phyloP scores from a whole-genome alignment of 2,797 vertebrate species.

The Pelochelys cantorii region DNA sequence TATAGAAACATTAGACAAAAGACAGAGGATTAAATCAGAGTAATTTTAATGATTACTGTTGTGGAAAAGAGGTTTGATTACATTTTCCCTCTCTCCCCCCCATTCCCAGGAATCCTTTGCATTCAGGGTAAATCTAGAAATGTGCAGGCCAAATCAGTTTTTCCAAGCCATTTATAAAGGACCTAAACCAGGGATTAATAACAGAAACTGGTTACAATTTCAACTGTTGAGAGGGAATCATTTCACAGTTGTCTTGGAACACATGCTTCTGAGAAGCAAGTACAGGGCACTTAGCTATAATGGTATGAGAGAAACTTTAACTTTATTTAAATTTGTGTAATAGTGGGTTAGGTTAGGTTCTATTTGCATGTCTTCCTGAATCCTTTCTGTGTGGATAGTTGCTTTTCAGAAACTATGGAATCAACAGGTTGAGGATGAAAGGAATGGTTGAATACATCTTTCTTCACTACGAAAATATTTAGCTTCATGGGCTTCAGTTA shows the following conservation, averaged over 20 bases:
- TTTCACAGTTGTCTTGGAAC: not conserved
- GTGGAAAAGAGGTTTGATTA: not conserved
- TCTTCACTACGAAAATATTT: not conserved
- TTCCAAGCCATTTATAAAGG: not conserved
- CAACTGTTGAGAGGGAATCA: not conserved
- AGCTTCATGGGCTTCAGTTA: not conserved
- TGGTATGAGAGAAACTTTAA: not conserved
- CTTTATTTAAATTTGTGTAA: constrained; percentile 30
- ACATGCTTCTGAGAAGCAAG: not conserved
- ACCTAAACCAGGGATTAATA: not conserved
- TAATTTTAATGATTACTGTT: not conserved
- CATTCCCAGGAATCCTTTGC: not conserved
- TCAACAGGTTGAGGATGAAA: constrained; percentile 12
- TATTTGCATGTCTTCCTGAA: constrained; percentile 30
- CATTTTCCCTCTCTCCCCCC: too few species aligned
- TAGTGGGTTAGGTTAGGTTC: not conserved
- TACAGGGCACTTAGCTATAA: not conserved
- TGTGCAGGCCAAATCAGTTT: not conserved
- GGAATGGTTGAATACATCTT: not conserved
- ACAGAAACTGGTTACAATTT: not conserved
- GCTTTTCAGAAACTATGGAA: constrained; percentile 14
- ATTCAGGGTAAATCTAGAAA: not conserved
- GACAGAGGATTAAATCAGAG: not conserved
- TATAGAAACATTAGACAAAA: not conserved
- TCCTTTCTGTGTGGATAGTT: not conserved